phyloP scores from a whole-genome alignment of 2,797 vertebrate species.

The Thripadectes ignobilis region DNA sequence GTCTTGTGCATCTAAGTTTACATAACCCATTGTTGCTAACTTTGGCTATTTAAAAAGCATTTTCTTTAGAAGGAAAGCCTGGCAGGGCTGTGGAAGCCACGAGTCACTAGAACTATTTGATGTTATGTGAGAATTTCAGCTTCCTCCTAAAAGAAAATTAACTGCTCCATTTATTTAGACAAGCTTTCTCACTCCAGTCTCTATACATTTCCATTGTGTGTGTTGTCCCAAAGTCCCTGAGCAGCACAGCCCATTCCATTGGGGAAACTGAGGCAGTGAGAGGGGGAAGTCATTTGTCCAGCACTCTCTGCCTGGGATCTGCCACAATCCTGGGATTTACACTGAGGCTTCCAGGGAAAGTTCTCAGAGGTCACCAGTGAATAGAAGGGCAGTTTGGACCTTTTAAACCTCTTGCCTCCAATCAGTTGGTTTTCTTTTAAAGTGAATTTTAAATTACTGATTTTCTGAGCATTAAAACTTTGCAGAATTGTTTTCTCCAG shows the following conservation, averaged over 20 bases:
- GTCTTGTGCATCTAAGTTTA: not conserved
- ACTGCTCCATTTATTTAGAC: not conserved
- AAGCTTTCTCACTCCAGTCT: not conserved
- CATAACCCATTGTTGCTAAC: not conserved
- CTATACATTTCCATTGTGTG: not conserved
- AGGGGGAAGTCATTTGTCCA: not conserved
- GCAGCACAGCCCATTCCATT: not conserved
- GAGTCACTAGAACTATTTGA: not conserved
- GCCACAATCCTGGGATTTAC: no score
- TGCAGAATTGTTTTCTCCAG: not conserved
- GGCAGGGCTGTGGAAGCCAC: not conserved
- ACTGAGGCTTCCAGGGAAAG: not conserved
- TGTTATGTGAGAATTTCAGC: not conserved
- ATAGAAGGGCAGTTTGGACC: not conserved
- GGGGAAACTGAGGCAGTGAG: constrained; percentile 5
- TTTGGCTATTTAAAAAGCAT: not conserved
- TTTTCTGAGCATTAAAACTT: not conserved
- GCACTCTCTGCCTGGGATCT: rapidly evolving
- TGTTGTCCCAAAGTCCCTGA: not conserved
- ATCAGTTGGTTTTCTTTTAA: not conserved
- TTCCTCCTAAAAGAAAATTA: not conserved
- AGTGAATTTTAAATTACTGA: not conserved
- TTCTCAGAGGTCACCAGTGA: not conserved
- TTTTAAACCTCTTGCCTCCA: not conserved
- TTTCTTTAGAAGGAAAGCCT: not conserved